These are phyloP conservation scores for Seriola aureovittata DNA, from an alignment of 2,113 vertebrate genomes.

Conservation along the genomic window DNA sequence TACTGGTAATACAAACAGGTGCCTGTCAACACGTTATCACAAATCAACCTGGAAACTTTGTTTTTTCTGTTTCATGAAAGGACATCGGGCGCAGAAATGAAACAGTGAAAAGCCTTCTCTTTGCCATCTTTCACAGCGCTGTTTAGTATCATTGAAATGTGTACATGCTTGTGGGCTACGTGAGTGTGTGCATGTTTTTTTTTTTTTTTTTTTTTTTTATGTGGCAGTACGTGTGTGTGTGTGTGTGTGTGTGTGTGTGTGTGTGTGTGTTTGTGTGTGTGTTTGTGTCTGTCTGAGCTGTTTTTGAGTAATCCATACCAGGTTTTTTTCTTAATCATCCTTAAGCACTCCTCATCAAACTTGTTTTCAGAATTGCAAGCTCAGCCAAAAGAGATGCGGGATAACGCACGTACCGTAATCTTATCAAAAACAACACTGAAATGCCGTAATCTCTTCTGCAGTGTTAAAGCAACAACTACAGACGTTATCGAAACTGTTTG, in stretches of 20 bases:
- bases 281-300: conserved; percentile 17
- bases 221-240: conserved; percentile 21
- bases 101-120: conserved; percentile 12
- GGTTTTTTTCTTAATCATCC: conserved; percentile 55
- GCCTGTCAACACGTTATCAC: not conserved
- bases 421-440: conserved; percentile 69
- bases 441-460: conserved; percentile 70
- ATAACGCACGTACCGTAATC: conserved; percentile 81
- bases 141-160: not conserved
- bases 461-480: conserved; percentile 77
- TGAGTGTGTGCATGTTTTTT: conserved; percentile 43
- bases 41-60: conserved; percentile 16
- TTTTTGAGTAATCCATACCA: conserved; percentile 55
- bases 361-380: conserved; percentile 59
- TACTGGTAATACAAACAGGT: conserved; percentile 26
- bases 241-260: conserved; percentile 25
- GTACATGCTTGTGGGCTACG: conserved; percentile 34
- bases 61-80: conserved; percentile 6
- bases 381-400: conserved; percentile 68
- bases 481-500: conserved; percentile 72
- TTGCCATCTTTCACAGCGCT: not conserved
- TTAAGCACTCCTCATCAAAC: conserved; percentile 64
- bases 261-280: conserved; percentile 13
- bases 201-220: conserved; percentile 17
- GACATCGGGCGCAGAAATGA: not conserved